Conservation (phyloP, 2,113 vertebrate species). For the Gymnorhina tibicen region DNA sequence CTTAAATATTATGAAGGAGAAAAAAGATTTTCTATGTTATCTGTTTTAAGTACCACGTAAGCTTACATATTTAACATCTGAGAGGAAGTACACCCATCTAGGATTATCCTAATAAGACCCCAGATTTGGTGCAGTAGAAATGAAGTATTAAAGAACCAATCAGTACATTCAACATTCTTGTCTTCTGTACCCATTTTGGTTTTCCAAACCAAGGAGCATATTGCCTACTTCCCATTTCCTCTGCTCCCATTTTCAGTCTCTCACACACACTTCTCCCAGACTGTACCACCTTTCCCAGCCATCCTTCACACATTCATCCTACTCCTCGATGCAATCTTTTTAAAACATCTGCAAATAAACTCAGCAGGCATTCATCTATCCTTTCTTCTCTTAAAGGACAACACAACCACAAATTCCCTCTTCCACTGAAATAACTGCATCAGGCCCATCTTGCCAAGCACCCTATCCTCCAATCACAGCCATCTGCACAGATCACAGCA, state of each 20-base stretch:
- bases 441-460: not conserved
- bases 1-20: not conserved
- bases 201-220: not conserved
- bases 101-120: not conserved
- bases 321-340: not conserved
- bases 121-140: not conserved
- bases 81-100: not conserved
- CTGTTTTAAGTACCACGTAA: not conserved
- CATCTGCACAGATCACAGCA: not conserved
- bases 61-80: not conserved
- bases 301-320: not conserved
- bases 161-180: not conserved
- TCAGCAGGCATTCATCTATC: not conserved
- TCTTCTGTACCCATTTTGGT: not conserved
- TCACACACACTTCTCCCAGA: fast-evolving
- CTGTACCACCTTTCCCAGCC: not conserved
- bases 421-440: not conserved
- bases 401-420: not conserved
- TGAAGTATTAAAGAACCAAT: not conserved
- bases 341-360: not conserved
- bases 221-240: not conserved
- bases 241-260: not conserved
- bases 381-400: not conserved
- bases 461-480: not conserved
- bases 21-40: not conserved